Evolutionary conservation across 2,797 vertebrate species (phyloP).

Genomic region (Gallinago stenura): DNA sequence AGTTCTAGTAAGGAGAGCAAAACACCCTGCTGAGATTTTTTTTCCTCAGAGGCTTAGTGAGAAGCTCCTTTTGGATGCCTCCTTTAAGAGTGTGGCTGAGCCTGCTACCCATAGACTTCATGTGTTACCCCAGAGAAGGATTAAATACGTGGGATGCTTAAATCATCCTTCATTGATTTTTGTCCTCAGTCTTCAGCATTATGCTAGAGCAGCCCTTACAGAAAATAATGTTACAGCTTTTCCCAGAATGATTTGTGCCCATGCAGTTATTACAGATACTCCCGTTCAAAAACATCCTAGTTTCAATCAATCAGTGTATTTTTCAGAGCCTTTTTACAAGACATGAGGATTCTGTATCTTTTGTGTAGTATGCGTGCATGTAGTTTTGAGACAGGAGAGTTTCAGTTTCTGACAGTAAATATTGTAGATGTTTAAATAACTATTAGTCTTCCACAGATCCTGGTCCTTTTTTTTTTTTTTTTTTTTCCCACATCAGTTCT

Average conservation of each 20-base stretch:
- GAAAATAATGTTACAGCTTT: not conserved
- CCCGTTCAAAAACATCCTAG: not conserved
- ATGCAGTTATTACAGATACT: not conserved
- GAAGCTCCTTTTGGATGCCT: not conserved
- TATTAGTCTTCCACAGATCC: not conserved
- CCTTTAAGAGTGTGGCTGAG: not conserved
- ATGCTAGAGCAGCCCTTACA: not conserved
- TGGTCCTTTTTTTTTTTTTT: too few species aligned
- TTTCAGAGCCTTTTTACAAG: not conserved
- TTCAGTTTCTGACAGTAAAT: not conserved
- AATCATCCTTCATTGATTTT: not conserved
- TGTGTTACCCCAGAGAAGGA: not conserved
- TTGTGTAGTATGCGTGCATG: not conserved
- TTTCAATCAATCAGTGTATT: not conserved
- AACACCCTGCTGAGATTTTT: not conserved
- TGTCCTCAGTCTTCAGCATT: not conserved
- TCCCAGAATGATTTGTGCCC: not conserved
- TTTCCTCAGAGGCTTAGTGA: not conserved
- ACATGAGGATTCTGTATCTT: not conserved
- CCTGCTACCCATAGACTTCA: not conserved
- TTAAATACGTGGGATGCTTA: rapidly evolving
- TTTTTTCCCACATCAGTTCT: not conserved
- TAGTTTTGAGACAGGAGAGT: not conserved
- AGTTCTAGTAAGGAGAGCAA: not conserved
- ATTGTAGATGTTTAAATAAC: not conserved